phyloP scores from a whole-genome alignment of 2,113 vertebrate species.

The Scatophagus argus region DNA sequence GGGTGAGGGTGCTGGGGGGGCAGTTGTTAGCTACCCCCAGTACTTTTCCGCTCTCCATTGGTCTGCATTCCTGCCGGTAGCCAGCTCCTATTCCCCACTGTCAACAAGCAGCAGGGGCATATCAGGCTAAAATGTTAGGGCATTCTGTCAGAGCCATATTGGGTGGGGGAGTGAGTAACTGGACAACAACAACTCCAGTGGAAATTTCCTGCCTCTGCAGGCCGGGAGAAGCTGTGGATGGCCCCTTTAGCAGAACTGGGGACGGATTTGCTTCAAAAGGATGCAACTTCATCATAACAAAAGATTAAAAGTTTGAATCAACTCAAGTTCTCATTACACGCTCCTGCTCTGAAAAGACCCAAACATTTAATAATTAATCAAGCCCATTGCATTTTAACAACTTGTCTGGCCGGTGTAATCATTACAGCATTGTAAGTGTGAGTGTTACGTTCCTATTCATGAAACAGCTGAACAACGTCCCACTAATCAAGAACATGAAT shows the following conservation, averaged over 20 bases:
- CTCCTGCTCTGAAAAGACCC: neutral
- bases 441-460: slow-evolving; percentile 24
- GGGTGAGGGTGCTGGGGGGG: neutral
- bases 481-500: slow-evolving; percentile 44
- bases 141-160: slow-evolving; percentile 24
- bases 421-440: slow-evolving; percentile 38
- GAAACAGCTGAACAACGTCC: neutral
- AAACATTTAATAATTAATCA: slow-evolving; percentile 19
- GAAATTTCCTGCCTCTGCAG: slow-evolving; percentile 59
- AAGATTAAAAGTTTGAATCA: slow-evolving; percentile 10
- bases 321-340: neutral
- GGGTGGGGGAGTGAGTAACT: slow-evolving; percentile 21
- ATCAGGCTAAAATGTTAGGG: slow-evolving; percentile 27
- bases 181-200: slow-evolving; percentile 65
- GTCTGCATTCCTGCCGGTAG: slow-evolving; percentile 55
- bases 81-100: slow-evolving; percentile 57
- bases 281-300: neutral
- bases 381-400: neutral
- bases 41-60: slow-evolving; percentile 71
- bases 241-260: neutral
- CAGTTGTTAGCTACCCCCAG: slow-evolving; percentile 13
- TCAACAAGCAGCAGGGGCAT: slow-evolving; percentile 53
- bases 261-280: neutral
- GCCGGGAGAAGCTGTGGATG: slow-evolving; percentile 18
- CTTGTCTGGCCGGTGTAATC: slow-evolving; percentile 27